These are phyloP conservation scores for Silurus glanis DNA, from an alignment of 2,113 vertebrate genomes.

Conservation along the genomic window DNA sequence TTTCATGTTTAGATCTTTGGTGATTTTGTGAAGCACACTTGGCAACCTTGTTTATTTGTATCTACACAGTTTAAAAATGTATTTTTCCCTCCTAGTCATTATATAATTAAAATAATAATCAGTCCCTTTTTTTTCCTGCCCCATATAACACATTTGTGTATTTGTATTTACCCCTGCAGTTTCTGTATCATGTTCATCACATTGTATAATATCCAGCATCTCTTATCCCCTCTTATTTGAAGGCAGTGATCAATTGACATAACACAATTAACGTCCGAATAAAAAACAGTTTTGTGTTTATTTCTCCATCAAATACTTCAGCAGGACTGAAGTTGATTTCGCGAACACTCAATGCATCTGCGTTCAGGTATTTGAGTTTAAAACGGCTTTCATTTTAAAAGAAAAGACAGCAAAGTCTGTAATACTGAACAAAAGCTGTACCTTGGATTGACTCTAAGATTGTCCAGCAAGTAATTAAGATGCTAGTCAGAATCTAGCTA, in stretches of 20 bases:
- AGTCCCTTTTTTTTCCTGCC: neutral
- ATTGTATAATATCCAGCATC: neutral
- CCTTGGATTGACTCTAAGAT: no score
- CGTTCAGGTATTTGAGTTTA: neutral
- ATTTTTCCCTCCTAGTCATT: neutral
- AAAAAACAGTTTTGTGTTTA: neutral
- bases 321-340: neutral
- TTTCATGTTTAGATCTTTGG: neutral
- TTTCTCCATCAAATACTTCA: neutral
- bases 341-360: neutral
- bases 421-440: no score
- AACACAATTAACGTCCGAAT: neutral
- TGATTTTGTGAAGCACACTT: neutral
- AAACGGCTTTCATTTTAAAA: neutral
- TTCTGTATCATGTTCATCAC: neutral
- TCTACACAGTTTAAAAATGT: neutral
- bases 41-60: neutral
- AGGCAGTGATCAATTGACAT: conserved; percentile 3
- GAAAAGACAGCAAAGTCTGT: no score
- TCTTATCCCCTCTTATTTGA: neutral
- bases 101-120: neutral
- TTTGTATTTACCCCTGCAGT: neutral
- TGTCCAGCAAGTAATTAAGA: no score
- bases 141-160: neutral
- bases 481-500: no score